Percentiles rank a stretch among this genome's conserved stretches.
phyloP scores from a whole-genome alignment of 2,797 vertebrate species.

The Botia kubotai region DNA sequence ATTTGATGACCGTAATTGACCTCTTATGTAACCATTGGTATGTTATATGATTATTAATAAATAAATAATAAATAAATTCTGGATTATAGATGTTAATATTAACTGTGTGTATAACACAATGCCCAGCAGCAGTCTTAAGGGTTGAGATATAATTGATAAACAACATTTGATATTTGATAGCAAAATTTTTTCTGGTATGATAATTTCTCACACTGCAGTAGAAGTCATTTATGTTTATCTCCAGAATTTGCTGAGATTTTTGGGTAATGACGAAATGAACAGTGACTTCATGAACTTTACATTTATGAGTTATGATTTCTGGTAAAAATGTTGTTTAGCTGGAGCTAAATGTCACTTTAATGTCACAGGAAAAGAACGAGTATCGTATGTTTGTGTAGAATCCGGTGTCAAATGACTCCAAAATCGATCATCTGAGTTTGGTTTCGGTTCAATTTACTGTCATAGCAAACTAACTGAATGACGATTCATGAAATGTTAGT shows the following conservation, averaged over 20 bases:
- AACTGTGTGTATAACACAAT: too few relatives aligned
- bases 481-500: constrained; percentile 51
- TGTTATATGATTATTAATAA: not conserved
- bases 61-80: too few relatives aligned
- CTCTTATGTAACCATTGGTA: constrained; percentile 28
- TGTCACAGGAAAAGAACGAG: constrained; percentile 58
- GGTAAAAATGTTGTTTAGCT: constrained; percentile 62
- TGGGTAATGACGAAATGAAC: too few relatives aligned
- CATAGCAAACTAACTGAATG: constrained; percentile 70
- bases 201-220: too few relatives aligned
- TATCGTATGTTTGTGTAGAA: constrained; percentile 44
- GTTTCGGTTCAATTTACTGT: constrained; percentile 70
- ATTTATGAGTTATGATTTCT: constrained; percentile 43
- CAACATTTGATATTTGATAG: too few relatives aligned
- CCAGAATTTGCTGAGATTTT: too few relatives aligned
- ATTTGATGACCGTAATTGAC: constrained; percentile 43
- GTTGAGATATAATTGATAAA: too few relatives aligned
- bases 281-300: too few relatives aligned
- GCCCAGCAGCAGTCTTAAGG: too few relatives aligned
- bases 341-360: constrained; percentile 70
- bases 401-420: constrained; percentile 63
- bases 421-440: constrained; percentile 47
- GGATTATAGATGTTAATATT: not conserved
- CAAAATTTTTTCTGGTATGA: too few relatives aligned
- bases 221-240: too few relatives aligned